These are phyloP conservation scores for Styela plicata DNA, from an alignment of 23 tunicate genomes.

Conservation along the genomic window DNA sequence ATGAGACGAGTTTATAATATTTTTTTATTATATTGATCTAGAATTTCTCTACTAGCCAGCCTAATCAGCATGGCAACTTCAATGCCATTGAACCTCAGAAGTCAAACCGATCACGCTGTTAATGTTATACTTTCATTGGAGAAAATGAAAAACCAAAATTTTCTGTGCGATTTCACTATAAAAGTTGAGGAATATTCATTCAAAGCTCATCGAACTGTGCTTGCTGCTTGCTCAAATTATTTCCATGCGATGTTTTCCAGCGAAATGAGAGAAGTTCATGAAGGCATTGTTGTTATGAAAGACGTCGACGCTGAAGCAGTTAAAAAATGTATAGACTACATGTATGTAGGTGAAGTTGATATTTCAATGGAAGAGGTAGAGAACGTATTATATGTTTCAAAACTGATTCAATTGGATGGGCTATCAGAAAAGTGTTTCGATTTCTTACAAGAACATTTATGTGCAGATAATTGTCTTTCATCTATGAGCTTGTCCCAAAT, in stretches of 20 bases:
- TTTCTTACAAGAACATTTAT: neutral
- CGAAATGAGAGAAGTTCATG: neutral
- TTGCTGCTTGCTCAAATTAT: neutral
- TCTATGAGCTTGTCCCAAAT: neutral
- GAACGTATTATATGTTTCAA: neutral
- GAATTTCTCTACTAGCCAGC: too few species aligned
- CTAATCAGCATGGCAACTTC: too few species aligned
- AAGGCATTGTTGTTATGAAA: neutral
- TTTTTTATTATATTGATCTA: too few species aligned
- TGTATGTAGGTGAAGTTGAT: neutral
- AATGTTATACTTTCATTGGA: neutral
- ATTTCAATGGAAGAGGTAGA: neutral
- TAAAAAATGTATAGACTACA: neutral
- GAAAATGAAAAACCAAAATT: neutral
- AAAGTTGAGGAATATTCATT: neutral
- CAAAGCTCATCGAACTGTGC: neutral
- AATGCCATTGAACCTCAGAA: neutral
- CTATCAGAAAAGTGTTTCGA: neutral
- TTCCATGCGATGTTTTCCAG: neutral
- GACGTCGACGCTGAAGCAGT: neutral
- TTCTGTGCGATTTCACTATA: neutral
- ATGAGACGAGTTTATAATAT: too few species aligned
- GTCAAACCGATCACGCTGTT: neutral
- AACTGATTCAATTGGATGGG: neutral
- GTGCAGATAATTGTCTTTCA: neutral